Evolutionary conservation across 2,113 vertebrate species (phyloP).

Genomic region (Ptyas mucosa): DNA sequence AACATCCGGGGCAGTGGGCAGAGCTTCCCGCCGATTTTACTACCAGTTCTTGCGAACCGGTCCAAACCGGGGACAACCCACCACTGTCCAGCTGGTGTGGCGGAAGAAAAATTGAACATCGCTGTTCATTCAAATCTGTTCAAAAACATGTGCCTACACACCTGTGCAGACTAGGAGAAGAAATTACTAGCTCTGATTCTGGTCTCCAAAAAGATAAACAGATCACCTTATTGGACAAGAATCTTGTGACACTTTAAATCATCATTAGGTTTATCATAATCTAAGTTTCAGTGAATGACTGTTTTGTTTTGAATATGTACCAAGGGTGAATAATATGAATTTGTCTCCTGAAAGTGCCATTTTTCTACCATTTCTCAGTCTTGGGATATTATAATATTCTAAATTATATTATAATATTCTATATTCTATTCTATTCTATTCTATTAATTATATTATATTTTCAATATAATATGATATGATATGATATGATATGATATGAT

Average conservation of each 20-base stretch:
- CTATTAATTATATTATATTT: no score
- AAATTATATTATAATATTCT: no score
- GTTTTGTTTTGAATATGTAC: not conserved
- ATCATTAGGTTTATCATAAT: not conserved
- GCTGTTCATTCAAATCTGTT: not conserved
- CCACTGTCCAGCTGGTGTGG: not conserved
- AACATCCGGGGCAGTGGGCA: no score
- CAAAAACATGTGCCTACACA: not conserved
- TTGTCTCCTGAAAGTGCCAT: not conserved
- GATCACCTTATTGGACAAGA: not conserved
- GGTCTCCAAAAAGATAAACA: not conserved
- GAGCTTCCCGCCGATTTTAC: no score
- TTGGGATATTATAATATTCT: not conserved
- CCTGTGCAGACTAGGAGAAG: not conserved
- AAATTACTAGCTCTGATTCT: not conserved
- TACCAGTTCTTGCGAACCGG: no score
- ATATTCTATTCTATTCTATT: no score
- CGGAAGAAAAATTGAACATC: not conserved
- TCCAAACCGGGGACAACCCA: no score
- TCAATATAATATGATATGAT: no score
- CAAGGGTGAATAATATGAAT: not conserved
- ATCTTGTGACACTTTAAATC: not conserved
- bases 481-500: no score
- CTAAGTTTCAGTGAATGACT: not conserved
- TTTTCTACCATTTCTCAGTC: not conserved